These are phyloP conservation scores for Sicus ferrugineus DNA, from an alignment of 2,888 invertebrate species.

Conservation along the genomic window DNA sequence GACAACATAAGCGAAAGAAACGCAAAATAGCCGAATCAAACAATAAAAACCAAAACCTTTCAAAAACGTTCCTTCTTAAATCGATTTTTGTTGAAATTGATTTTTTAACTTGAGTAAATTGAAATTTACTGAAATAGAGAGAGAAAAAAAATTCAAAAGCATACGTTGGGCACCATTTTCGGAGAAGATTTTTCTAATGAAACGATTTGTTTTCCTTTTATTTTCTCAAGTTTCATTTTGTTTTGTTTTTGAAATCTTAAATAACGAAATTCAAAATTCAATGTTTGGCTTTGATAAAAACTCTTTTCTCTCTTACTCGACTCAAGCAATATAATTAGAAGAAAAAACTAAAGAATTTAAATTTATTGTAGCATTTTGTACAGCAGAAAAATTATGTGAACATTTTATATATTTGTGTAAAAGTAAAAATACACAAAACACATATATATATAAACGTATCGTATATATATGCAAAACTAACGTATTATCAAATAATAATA, in stretches of 20 bases:
- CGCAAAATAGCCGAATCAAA: slow-evolving; percentile 9
- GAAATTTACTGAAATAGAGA: slow-evolving; percentile 4
- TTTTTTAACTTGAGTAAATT: background rate
- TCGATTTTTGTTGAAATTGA: background rate
- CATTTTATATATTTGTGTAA: background rate
- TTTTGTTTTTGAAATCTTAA: background rate
- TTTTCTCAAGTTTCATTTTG: slow-evolving; percentile 8
- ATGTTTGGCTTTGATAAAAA: slow-evolving; percentile 48
- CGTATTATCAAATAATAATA: no score
- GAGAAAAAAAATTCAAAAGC: slow-evolving; percentile 6
- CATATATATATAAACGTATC: no score
- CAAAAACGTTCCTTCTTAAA: slow-evolving; percentile 62
- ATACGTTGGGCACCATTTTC: slow-evolving; percentile 42
- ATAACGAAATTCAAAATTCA: slow-evolving; percentile 57
- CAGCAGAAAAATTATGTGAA: background rate
- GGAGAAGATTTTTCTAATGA: slow-evolving; percentile 57
- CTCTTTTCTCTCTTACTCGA: slow-evolving; percentile 29
- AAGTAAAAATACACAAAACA: no score
- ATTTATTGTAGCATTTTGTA: background rate
- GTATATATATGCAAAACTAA: no score
- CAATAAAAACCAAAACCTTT: slow-evolving; percentile 53
- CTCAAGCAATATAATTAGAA: slow-evolving; percentile 34
- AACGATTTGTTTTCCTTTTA: slow-evolving; percentile 6
- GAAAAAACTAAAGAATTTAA: background rate
- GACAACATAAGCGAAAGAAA: slow-evolving; percentile 34